Evolutionary conservation across 2,113 vertebrate species (phyloP).

Genomic region (Sminthopsis crassicaudata): DNA sequence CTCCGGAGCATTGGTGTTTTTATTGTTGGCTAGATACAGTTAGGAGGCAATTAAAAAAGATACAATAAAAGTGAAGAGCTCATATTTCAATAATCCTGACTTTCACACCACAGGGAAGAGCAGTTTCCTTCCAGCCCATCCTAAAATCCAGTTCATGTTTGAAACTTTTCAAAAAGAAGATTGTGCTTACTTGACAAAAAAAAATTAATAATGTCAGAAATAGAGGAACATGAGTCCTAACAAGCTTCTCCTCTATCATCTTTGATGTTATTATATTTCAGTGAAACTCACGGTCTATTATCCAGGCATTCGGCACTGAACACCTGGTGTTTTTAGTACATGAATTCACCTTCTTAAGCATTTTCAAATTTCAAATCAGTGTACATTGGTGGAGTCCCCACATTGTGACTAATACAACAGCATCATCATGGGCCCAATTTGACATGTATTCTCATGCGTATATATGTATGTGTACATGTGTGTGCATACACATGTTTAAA

Average conservation of each 20-base stretch:
- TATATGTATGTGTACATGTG: too few relatives aligned
- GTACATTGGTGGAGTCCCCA: neutral
- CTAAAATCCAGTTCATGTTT: neutral
- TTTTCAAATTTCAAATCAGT: neutral
- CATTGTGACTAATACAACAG: neutral
- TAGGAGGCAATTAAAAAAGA: constrained; percentile 49
- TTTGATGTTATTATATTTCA: neutral
- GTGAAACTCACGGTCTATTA: neutral
- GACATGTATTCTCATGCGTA: neutral
- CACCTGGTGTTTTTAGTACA: neutral
- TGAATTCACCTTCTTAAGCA: neutral
- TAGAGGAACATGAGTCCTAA: neutral
- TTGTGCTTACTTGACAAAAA: neutral
- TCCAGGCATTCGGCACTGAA: neutral
- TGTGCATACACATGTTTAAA: neutral
- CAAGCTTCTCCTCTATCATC: rapidly evolving
- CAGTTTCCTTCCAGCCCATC: rapidly evolving
- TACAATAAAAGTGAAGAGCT: neutral
- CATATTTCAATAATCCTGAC: constrained; percentile 14
- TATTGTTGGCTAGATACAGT: constrained; percentile 38
- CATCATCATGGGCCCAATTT: neutral
- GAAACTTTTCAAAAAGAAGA: neutral
- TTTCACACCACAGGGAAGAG: neutral
- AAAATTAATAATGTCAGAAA: neutral
- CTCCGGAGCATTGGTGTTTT: neutral